Base-by-base conservation (phyloP, 2,113 vertebrate genomes). In the Leptobrachium leishanense region DNA sequence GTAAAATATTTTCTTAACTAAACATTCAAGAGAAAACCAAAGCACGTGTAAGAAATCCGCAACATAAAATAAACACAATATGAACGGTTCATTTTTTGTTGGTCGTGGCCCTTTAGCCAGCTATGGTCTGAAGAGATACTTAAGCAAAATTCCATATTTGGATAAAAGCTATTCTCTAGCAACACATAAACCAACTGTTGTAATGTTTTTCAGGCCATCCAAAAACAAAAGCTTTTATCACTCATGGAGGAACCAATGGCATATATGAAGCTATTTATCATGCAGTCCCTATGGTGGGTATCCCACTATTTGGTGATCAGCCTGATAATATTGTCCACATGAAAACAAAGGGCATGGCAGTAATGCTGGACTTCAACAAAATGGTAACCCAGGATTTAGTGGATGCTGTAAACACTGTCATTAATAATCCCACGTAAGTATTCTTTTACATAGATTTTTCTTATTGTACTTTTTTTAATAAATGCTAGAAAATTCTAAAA, bases 191-290 rank as follows among this genome's bases (percentile, higher is more conserved):
- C 46, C 13, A 12, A 59, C 55, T 59, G 3, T 12, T 59, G 1
- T 59, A 31, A 31, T 31, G 55, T 59, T 43, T 87, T 78, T 5
- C 82, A 97, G 95, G 95, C 43, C 95, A 97, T 62, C 88, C 92
- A 0, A 91, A 92, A 88, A 88, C 94, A 0, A 94, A 89, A 82
- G 95, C 91, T 63, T 97, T 98, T 50, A 92, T 97, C 59, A 95
- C 94, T 39, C 96, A 97, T 0, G 95, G 96, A 5, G 95, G 96
- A 63, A 93, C 93, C 5, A 98, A 97, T 11, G 91, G 95, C 1
- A 85, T 97, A 43, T 97, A 97, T 41, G 95, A 97, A 88, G 94
- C 95, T 1, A 95, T 98, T 81, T 96, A 95, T 81, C 95, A 97
- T 0, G 94, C 90, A 0, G 80, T 97, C 42, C 96, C 95, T 0